Percentiles rank a stretch among this genome's conserved stretches.
Evolutionary conservation across 2,888 invertebrate species (phyloP).

Genomic region (Tetheella fluctuosa): DNA sequence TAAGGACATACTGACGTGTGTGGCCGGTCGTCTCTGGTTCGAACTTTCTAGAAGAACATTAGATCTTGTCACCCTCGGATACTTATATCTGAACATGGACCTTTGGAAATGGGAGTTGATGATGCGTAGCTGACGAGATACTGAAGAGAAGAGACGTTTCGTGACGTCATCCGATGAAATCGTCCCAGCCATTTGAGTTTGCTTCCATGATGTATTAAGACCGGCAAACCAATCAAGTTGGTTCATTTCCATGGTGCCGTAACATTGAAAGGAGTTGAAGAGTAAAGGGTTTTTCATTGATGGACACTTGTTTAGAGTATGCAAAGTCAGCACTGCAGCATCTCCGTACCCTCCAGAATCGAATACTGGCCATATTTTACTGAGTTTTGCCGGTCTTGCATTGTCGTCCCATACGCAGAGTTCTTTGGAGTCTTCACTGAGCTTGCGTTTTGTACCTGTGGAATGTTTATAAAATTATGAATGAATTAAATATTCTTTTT

Average conservation of each 20-base stretch:
- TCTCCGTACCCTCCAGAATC: conserved; percentile 78
- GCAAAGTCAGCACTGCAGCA: conserved; percentile 55
- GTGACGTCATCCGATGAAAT: conserved; percentile 66
- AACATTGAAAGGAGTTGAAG: conserved; percentile 39
- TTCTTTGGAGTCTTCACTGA: conserved; percentile 58
- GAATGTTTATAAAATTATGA: conserved; percentile 10
- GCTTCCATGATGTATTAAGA: conserved; percentile 65
- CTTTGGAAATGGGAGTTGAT: conserved; percentile 74
- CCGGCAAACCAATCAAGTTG: conserved; percentile 65
- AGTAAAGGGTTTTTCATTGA: conserved; percentile 60
- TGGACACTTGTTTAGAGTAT: conserved; percentile 54
- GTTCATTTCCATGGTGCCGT: conserved; percentile 44
- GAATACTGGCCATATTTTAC: conserved; percentile 80
- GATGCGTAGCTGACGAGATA: conserved; percentile 70
- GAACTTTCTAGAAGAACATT: conserved; percentile 72
- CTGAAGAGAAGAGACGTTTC: conserved; percentile 70
- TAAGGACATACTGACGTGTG: conserved; percentile 64
- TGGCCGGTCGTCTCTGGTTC: conserved; percentile 57
- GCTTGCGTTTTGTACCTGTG: conserved; percentile 76
- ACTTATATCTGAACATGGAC: conserved; percentile 73
- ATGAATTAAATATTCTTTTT: no score
- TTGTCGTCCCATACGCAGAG: conserved; percentile 64
- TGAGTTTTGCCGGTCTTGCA: conserved; percentile 65
- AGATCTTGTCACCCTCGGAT: conserved; percentile 73
- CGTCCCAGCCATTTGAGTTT: conserved; percentile 59